Conservation (phyloP, 1,140 invertebrate species). For the Aphelinus certus region DNA sequence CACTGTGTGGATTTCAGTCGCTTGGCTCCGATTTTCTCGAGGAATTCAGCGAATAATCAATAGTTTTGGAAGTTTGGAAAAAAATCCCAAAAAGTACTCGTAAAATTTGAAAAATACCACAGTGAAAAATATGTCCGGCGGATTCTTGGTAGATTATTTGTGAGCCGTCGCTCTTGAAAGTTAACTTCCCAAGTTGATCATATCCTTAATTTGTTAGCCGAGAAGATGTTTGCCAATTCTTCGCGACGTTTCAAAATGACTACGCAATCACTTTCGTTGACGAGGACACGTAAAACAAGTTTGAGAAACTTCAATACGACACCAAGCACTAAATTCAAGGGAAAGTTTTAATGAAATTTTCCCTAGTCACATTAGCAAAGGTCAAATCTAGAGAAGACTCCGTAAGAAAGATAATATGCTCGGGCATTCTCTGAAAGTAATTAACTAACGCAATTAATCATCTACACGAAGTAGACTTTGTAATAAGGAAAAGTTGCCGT, state of each 20-base stretch:
- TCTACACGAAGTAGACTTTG: neutral
- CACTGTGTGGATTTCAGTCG: no score
- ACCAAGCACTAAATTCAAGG: neutral
- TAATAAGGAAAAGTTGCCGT: neutral
- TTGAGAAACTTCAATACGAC: conserved; percentile 4
- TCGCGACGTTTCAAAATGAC: no score
- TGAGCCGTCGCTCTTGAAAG: no score
- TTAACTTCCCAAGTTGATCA: no score
- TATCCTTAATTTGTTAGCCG: no score
- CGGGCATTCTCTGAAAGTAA: neutral
- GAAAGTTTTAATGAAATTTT: conserved; percentile 32
- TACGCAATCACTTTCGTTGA: conserved; percentile 1
- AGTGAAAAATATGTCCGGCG: no score
- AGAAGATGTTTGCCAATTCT: no score
- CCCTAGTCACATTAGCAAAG: neutral
- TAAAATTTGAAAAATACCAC: no score
- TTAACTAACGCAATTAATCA: conserved; percentile 26
- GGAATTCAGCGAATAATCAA: neutral
- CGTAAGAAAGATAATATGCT: neutral
- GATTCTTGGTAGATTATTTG: no score
- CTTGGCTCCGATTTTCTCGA: no score
- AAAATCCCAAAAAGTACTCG: no score
- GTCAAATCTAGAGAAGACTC: neutral
- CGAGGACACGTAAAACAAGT: conserved; percentile 1
- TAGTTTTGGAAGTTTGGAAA: neutral